phyloP scores from a whole-genome alignment of 2,888 invertebrate genomes.

The Apamea sordens region DNA sequence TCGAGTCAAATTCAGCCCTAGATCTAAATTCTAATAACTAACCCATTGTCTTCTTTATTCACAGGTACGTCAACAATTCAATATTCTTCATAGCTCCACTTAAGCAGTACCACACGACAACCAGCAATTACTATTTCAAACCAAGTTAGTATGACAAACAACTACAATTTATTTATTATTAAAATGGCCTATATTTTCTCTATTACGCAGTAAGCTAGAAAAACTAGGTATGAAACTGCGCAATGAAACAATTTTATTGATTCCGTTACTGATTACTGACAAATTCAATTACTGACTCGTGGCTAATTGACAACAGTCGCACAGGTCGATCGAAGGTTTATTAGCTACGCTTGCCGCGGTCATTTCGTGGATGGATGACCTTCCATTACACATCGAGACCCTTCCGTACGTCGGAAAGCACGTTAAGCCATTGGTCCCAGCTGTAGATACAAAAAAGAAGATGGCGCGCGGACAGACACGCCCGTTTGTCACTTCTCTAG shows the following conservation, averaged over 20 bases:
- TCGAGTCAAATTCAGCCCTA: not conserved
- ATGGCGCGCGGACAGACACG: no score
- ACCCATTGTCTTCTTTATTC: constrained; percentile 14
- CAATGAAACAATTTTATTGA: constrained; percentile 10
- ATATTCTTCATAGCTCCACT: not conserved
- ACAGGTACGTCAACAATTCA: constrained; percentile 35
- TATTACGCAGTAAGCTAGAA: constrained; percentile 9
- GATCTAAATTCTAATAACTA: not conserved
- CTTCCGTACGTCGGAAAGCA: not conserved
- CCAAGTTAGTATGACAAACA: constrained; percentile 24
- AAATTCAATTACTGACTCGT: constrained; percentile 11
- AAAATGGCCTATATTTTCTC: constrained; percentile 35
- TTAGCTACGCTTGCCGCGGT: not conserved
- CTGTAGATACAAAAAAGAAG: not conserved
- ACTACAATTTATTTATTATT: constrained; percentile 21
- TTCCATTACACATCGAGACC: not conserved
- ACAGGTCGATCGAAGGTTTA: not conserved
- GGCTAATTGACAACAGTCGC: not conserved
- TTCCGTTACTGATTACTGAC: constrained; percentile 16
- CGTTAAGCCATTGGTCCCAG: not conserved
- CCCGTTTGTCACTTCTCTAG: no score
- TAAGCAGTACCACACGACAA: not conserved
- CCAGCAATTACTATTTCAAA: constrained; percentile 18
- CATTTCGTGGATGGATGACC: not conserved
- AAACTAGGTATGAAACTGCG: constrained; percentile 1